phyloP scores from a whole-genome alignment of 2,113 vertebrate species.

The Chlorodrepanis virens region DNA sequence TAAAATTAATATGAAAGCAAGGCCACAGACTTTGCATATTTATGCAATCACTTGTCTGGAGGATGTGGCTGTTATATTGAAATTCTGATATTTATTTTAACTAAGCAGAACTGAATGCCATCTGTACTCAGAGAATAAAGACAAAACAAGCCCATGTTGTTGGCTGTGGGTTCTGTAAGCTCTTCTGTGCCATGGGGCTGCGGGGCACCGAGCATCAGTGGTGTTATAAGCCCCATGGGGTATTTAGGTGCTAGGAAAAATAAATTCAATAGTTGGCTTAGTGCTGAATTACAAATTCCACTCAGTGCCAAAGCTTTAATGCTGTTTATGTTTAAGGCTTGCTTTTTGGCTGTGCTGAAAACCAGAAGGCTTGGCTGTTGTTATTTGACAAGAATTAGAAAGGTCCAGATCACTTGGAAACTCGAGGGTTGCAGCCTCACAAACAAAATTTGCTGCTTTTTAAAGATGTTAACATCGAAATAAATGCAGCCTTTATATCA shows the following conservation, averaged over 20 bases:
- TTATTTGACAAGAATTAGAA: background rate
- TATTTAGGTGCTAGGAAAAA: background rate
- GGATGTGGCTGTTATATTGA: conserved; percentile 21
- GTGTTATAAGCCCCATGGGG: background rate
- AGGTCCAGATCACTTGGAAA: background rate
- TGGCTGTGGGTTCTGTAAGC: background rate
- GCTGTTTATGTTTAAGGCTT: conserved; percentile 7
- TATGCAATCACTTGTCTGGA: conserved; percentile 35
- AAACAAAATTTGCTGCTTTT: background rate
- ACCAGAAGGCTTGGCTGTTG: conserved; percentile 5
- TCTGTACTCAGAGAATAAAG: conserved; percentile 20
- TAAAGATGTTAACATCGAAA: background rate
- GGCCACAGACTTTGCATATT: conserved; percentile 3
- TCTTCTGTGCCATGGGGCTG: background rate
- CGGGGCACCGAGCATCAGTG: background rate
- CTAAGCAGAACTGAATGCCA: conserved; percentile 1
- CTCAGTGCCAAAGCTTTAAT: background rate
- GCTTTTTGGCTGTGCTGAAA: background rate
- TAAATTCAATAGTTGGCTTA: background rate
- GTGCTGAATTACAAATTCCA: background rate
- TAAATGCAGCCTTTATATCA: background rate
- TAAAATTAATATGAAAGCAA: background rate
- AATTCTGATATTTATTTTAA: conserved; percentile 45
- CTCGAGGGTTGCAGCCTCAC: background rate
- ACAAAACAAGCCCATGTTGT: conserved; percentile 12